phyloP scores from a whole-genome alignment of 2,888 invertebrate species.

The Dexiosoma caninum region DNA sequence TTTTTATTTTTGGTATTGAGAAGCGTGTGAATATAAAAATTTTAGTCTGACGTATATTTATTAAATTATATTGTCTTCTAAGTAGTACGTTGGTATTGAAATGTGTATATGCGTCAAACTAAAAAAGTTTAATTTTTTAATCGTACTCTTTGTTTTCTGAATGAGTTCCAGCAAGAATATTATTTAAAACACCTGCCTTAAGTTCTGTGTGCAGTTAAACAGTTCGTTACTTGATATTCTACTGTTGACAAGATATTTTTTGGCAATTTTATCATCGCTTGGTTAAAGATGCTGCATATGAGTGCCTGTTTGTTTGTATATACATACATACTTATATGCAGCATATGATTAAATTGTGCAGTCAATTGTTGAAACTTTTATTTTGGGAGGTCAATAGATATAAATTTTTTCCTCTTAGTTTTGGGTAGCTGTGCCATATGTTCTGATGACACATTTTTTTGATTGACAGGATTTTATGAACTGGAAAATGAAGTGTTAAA shows the following conservation, averaged over 20 bases:
- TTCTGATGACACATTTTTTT: constrained; percentile 11
- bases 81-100: neutral
- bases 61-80: neutral
- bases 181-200: constrained; percentile 52
- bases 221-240: constrained; percentile 59
- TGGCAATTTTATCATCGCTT: constrained; percentile 60
- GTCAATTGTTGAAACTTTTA: constrained; percentile 50
- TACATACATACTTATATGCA: too few species aligned
- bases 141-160: constrained; percentile 34
- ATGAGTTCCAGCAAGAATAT: constrained; percentile 35
- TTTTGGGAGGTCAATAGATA: constrained; percentile 41
- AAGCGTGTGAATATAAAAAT: constrained; percentile 59
- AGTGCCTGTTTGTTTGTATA: neutral
- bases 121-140: neutral
- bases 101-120: neutral
- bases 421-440: constrained; percentile 56
- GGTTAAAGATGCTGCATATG: constrained; percentile 47
- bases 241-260: constrained; percentile 46
- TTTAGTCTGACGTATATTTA: constrained; percentile 12
- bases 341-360: constrained; percentile 44
- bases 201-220: constrained; percentile 51
- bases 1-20: constrained; percentile 19
- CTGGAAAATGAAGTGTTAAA: constrained; percentile 54
- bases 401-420: constrained; percentile 16
- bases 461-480: constrained; percentile 33